phyloP scores from a whole-genome alignment of 2,113 vertebrate genomes.

The Oryctolagus cuniculus region mOryCun1.1 NC_091443.1:72054001-72054500 shows the following conservation, averaged over 20 bases:
- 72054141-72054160: constrained; percentile 39
- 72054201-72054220: constrained; percentile 75
- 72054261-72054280: constrained; percentile 58
- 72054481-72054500: constrained; percentile 20
- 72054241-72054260: constrained; percentile 77
- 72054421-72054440: constrained; percentile 16
- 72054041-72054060: background rate
- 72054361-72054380: constrained; percentile 37
- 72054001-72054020: background rate
- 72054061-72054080: background rate
- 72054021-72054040: background rate
- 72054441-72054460: constrained; percentile 16
- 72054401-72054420: background rate
- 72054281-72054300: constrained; percentile 64
- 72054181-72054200: constrained; percentile 57
- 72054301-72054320: constrained; percentile 53
- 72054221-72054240: constrained; percentile 57
- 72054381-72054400: constrained; percentile 47
- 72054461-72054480: background rate
- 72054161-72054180: constrained; percentile 74
- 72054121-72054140: background rate
- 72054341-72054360: constrained; percentile 68
- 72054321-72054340: constrained; percentile 71
- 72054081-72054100: background rate
- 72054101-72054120: background rate